Conservation (phyloP, 2,888 invertebrate species). For the Cynaeus angustus region DNA sequence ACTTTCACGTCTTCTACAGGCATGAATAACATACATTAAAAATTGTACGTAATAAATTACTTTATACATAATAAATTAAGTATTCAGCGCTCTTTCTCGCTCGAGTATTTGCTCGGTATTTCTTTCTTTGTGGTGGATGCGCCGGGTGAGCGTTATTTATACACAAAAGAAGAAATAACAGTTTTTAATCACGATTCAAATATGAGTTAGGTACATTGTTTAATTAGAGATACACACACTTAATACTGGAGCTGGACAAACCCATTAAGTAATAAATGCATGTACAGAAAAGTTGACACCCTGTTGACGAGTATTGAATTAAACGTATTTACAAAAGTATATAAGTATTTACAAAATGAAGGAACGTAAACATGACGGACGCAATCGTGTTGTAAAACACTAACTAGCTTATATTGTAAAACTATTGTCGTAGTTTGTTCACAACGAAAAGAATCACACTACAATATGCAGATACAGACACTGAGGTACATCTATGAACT, state of each 20-base stretch:
- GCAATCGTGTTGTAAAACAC: neutral
- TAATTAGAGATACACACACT: slow-evolving; percentile 24
- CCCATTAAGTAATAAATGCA: slow-evolving; percentile 15
- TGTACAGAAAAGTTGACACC: slow-evolving; percentile 25
- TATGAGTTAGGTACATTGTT: neutral
- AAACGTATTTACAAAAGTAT: slow-evolving; percentile 16
- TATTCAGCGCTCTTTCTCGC: neutral
- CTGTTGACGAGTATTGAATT: slow-evolving; percentile 20
- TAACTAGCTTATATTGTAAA: slow-evolving; percentile 11
- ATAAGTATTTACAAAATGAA: slow-evolving; percentile 12
- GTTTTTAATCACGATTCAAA: neutral
- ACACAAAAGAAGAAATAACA: neutral
- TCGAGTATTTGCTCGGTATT: neutral
- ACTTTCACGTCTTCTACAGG: slow-evolving; percentile 33
- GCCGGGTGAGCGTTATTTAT: slow-evolving; percentile 10
- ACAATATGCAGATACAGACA: too few species aligned
- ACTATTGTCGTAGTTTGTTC: slow-evolving; percentile 8
- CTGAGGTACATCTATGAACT: too few species aligned
- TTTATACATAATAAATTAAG: slow-evolving; percentile 17
- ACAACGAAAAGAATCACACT: neutral
- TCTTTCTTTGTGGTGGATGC: slow-evolving; percentile 22
- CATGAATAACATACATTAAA: slow-evolving; percentile 23
- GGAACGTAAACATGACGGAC: neutral
- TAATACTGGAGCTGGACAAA: slow-evolving; percentile 46
- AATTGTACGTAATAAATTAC: slow-evolving; percentile 16